Evolutionary conservation across 2,888 invertebrate genomes (phyloP).

Genomic region (Sisyra nigra): DNA sequence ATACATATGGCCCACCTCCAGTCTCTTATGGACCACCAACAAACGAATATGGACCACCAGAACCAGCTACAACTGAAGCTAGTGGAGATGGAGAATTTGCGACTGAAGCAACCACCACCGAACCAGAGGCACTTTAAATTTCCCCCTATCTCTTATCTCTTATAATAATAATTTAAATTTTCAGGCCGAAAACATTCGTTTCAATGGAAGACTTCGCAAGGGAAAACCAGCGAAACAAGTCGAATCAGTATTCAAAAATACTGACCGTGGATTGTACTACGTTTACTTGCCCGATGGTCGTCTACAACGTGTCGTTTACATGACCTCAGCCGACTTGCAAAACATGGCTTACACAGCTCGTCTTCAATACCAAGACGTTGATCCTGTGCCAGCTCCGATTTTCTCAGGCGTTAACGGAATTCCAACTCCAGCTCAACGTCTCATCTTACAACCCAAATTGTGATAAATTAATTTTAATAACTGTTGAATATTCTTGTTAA

Average conservation of each 20-base stretch:
- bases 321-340: constrained; percentile 23
- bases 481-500: no score
- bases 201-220: not conserved
- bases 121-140: not conserved
- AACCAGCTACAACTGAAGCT: not conserved
- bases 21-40: constrained; percentile 20
- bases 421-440: constrained; percentile 1
- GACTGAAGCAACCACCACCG: not conserved
- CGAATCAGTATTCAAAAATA: constrained; percentile 4
- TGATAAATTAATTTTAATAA: no score
- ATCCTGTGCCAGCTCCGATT: constrained; percentile 25
- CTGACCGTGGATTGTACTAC: constrained; percentile 24
- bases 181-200: not conserved
- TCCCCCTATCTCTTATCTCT: not conserved
- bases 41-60: constrained; percentile 13
- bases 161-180: not conserved
- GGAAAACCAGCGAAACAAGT: constrained; percentile 2
- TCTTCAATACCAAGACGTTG: constrained; percentile 25
- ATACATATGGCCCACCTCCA: constrained; percentile 20
- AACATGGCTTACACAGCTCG: constrained; percentile 26
- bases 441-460: no score
- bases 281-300: constrained; percentile 26
- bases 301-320: constrained; percentile 25
- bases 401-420: constrained; percentile 19
- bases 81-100: not conserved